Base-by-base conservation (phyloP, 2,113 vertebrate genomes). In the Anolis sagrei region DNA sequence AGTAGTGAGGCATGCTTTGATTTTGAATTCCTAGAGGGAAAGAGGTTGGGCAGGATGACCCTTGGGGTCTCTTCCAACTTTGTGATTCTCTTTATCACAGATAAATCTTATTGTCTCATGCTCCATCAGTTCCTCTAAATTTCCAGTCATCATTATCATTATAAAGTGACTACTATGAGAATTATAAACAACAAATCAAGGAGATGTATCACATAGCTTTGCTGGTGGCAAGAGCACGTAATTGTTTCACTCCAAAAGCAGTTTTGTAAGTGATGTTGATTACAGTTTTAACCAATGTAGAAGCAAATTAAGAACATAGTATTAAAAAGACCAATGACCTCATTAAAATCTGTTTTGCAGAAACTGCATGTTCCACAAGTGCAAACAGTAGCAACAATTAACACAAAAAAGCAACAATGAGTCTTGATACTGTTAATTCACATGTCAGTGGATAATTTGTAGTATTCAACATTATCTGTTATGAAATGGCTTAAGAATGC, bases 141-240 rank as follows among this genome's bases (percentile, higher is more conserved):
- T 32, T 80, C 48, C 44, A 14, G 1, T 18, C 83, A 92, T 88
- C 76, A 90, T 77, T 29, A 82, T 93, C 86, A 86, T 77, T 92
- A 66, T 0, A 36, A 85, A 36, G 77, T 27, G 21, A 83, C 75
- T 27, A 0, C 5, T 8, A n/a, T 66, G 62, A 75, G 7, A 73
- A 14, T 14, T 68, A 44, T 2, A 69, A 5, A 27, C 13, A 4
- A 85, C 82, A 81, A 0, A 48, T 7, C 0, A 27, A 69, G 16
- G 14, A 66, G 73, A 86, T 87, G n/a, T 0, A 21, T 49, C 29
- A 81, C 36, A 32, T 66, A 81, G 72, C n/a, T 80, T 89, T 32
- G n/a, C 54, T 79, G 34, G 16, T 79, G 13, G 79, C 79, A 32
- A 39, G 10, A 87, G 61, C 19, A 0, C 32, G 69, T 72, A 87